Evolutionary conservation across 64 coral and sea anemone genomes (phyloP).

Genomic region (Porites lutea): DNA sequence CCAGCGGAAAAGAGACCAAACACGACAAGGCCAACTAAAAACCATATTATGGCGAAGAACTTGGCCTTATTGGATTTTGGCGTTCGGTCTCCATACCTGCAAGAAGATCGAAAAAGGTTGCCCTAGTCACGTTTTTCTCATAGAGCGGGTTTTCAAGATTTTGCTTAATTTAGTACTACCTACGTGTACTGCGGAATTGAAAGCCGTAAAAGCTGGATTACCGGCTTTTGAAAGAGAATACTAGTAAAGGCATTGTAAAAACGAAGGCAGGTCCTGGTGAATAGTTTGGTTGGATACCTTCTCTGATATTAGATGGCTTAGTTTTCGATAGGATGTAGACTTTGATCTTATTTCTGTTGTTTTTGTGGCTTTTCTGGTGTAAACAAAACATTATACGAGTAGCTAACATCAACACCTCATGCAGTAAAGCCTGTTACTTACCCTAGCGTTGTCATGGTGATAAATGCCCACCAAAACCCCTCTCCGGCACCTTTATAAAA

Average conservation of each 20-base stretch:
- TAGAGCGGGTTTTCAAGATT: too few relatives aligned
- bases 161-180: too few relatives aligned
- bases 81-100: slow-evolving; percentile 93
- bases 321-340: too few relatives aligned
- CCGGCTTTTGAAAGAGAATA: too few relatives aligned
- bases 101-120: neutral
- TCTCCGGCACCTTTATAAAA: slow-evolving; percentile 46
- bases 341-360: neutral
- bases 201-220: too few relatives aligned
- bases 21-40: slow-evolving; percentile 81
- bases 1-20: slow-evolving; percentile 78
- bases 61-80: slow-evolving; percentile 81
- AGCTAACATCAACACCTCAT: too few relatives aligned
- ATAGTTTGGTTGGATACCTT: too few relatives aligned
- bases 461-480: slow-evolving; percentile 68
- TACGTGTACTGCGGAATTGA: too few relatives aligned
- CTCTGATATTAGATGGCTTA: too few relatives aligned
- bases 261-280: too few relatives aligned
- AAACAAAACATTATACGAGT: neutral
- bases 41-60: slow-evolving; percentile 83
- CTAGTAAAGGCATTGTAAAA: too few relatives aligned
- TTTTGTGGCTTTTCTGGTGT: neutral
- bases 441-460: slow-evolving; percentile 74
- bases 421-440: neutral
- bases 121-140: neutral